Evolutionary conservation across 2,113 vertebrate genomes (phyloP).

Genomic region (Ovis canadensis): DNA sequence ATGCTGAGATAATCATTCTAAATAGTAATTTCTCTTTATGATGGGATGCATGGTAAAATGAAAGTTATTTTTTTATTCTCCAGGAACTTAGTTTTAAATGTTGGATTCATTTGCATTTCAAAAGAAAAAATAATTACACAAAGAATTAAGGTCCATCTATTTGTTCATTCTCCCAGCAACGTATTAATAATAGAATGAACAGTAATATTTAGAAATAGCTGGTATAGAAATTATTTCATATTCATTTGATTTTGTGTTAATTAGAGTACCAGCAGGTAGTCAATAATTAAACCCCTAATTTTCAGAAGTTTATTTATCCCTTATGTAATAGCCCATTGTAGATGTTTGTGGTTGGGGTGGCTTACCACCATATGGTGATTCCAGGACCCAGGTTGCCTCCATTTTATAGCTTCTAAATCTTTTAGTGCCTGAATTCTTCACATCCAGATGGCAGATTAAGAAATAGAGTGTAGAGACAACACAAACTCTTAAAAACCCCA

Average conservation of each 20-base stretch:
- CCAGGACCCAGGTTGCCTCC: rapidly evolving
- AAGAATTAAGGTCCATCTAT: background rate
- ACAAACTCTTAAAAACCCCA: background rate
- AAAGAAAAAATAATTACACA: background rate
- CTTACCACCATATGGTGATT: background rate
- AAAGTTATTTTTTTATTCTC: background rate
- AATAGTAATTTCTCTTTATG: conserved; percentile 73
- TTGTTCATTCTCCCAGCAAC: background rate
- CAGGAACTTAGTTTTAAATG: background rate
- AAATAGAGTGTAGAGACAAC: rapidly evolving
- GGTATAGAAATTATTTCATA: background rate
- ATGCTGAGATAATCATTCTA: conserved; percentile 74
- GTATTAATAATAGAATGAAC: background rate
- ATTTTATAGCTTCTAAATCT: background rate
- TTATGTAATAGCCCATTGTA: background rate
- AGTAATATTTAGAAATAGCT: background rate
- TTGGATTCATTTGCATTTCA: conserved; percentile 10
- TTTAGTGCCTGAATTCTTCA: background rate
- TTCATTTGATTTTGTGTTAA: conserved; percentile 4
- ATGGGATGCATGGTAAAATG: background rate
- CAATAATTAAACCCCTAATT: background rate
- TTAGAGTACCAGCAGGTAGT: background rate
- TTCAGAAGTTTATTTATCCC: background rate
- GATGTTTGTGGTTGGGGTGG: background rate
- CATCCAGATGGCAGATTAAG: background rate